Evolutionary conservation across 2,888 invertebrate genomes (phyloP).

Genomic region (Balanococcus diminutus): DNA sequence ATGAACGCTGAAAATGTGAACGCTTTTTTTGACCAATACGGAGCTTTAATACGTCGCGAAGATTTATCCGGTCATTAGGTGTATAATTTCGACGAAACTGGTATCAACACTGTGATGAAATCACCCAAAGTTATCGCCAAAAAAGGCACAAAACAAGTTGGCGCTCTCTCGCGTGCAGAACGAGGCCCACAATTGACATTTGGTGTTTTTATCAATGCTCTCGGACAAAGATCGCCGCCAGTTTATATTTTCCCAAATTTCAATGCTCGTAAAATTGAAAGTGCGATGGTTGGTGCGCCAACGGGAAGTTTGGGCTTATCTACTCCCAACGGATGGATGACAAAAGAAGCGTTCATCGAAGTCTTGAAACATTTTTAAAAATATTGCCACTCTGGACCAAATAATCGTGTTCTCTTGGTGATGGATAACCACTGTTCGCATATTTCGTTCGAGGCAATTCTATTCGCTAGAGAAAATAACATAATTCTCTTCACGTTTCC

Average conservation of each 20-base stretch:
- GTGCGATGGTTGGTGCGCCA: not conserved
- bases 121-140: not conserved
- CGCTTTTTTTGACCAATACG: not conserved
- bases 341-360: not conserved
- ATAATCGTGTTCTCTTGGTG: too few species aligned
- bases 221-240: not conserved
- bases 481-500: too few species aligned
- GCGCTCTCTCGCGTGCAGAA: not conserved
- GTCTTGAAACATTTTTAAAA: too few species aligned
- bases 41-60: not conserved
- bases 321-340: not conserved
- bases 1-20: not conserved
- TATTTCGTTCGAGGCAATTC: too few species aligned
- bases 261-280: not conserved
- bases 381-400: too few species aligned
- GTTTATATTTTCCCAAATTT: not conserved
- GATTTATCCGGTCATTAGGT: not conserved
- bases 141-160: not conserved
- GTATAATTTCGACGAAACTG: conserved; percentile 22
- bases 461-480: too few species aligned
- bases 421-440: too few species aligned
- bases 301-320: not conserved
- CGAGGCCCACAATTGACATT: not conserved
- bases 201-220: not conserved
- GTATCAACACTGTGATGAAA: not conserved